Evolutionary conservation across 1,140 invertebrate species (phyloP), one percentile per base, ranked within the genome.

Genomic region (Tribolium castaneum): DNA sequence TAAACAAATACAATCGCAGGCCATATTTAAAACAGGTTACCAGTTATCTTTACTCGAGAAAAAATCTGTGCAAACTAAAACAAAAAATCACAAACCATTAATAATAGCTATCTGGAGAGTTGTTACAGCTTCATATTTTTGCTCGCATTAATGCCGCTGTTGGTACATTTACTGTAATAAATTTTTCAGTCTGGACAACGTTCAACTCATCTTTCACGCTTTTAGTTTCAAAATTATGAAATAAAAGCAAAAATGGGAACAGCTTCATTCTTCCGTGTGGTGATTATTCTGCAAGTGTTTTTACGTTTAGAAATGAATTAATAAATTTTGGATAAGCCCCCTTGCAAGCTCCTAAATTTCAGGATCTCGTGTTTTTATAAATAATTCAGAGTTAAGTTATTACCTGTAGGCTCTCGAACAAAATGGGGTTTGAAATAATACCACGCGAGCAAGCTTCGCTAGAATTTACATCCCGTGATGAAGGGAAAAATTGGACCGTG

Each of bases 401-500:
- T 66, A 66, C 16, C 22, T 25, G 19, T 22, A 59, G 22, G 30
- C 25, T 30, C 30, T 35, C 59, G 30, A 45, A 66, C 59, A 66
- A 66, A 66, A 30, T 66, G 25, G 59, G 34, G 9, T 35, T 66
- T 35, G 9, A 66, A 34, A 66, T 66, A 35, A 66, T 66, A 19
- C 14, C 59, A 39, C 34, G 30, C 6, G 9, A 4, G 14, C 59
- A 35, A 66, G 7, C 35, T 35, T 12, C n/a, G 22, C n/a, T 25
- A 16, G 39, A 45, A 45, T 52, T 52, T 52, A 52, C 16, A 19
- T 14, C 51, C 54, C 22, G 19, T 25, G 22, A 59, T 59, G 54
- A 59, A 19, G 54, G 54, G 10, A 59, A 25, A 59, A 59, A 12
- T 30, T 59, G 12, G 16, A 59, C 5, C 19, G 19, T 35, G n/a